Conservation (phyloP, 2,113 vertebrate genomes). For the Gymnorhina tibicen region DNA sequence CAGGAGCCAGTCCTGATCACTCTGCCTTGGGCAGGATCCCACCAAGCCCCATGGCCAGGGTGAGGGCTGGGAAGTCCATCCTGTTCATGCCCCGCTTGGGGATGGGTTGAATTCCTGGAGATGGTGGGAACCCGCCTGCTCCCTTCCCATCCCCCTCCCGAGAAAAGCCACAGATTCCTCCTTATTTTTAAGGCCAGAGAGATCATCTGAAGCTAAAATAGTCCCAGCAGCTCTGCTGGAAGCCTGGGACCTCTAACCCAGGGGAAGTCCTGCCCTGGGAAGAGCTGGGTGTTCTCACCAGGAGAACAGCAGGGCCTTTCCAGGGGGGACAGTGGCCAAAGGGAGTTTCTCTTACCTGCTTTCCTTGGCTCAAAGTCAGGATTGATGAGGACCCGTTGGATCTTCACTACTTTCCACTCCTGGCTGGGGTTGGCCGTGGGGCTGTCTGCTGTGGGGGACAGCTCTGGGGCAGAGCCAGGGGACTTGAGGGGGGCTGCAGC, state of each 20-base stretch:
- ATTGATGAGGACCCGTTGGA: constrained; percentile 33
- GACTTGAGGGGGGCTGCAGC: rapidly evolving
- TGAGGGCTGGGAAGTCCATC: not conserved
- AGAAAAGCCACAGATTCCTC: not conserved
- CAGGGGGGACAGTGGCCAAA: not conserved
- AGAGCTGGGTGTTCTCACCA: not conserved
- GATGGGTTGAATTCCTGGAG: not conserved
- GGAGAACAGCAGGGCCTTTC: not conserved
- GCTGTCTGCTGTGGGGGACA: not conserved
- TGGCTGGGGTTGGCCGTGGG: not conserved
- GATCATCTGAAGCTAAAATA: constrained; percentile 20
- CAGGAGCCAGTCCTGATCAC: not conserved
- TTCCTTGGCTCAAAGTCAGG: constrained; percentile 20
- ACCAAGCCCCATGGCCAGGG: not conserved
- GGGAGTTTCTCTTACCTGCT: constrained; percentile 53
- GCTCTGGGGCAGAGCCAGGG: not conserved
- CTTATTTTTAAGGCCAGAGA: constrained; percentile 33
- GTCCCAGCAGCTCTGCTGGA: not conserved
- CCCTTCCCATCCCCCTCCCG: not conserved
- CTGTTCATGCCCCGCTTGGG: rapidly evolving
- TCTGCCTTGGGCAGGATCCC: not conserved
- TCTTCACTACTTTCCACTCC: constrained; percentile 65
- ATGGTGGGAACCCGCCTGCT: rapidly evolving
- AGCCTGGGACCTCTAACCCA: not conserved
- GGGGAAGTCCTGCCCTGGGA: not conserved